Base-by-base conservation (phyloP, 2,888 invertebrate species). In the Lasioglossum villosulum region DNA sequence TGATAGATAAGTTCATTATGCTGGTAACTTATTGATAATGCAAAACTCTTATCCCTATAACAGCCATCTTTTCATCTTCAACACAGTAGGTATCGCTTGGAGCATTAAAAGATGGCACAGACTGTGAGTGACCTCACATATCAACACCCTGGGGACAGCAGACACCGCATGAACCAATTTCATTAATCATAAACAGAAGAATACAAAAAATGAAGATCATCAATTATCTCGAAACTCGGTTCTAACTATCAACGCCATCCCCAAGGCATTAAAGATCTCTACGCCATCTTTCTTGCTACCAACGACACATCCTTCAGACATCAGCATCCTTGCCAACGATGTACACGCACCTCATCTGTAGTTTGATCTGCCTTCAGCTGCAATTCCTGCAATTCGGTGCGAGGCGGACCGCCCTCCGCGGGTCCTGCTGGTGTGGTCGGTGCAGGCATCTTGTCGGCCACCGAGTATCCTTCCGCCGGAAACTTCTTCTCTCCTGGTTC, bases 371-470 rank as follows among this genome's bases (percentile, higher is more conserved):
- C 96, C 95, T 97, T 97, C 95, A 98, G 96, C 95, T 98, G 98
- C 91, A 98, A 96, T 96, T 98, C 98, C 95, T 98, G 98, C 93
- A 98, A 96, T 96, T 98, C 98, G 92, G 98, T 98, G 95, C 97
- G 96, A 82, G 98, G 98, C 92, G 97, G 97, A 85, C 96, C 97
- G 86, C 96, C 96, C 94, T 96, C 96, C 93, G 96, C 96, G 83
- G 96, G 95, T 88, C 96, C 95, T 88, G 96, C 96, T 87, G 96
- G 95, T 92, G 96, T 94, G 92, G 95, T 95, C 85, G 95, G 95
- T 90, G 95, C 95, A 88, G 95, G 95, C 95, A 95, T 95, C 91
- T 87, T 94, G 83, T 75, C 71, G 52, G 75, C 56, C 86, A 74
- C 82, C 89, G 79, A 34, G 79, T 63, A 30, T 39, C 72, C 75